Base-by-base conservation (phyloP, 2,797 vertebrate species). In the Lutjanus argentimaculatus region DNA sequence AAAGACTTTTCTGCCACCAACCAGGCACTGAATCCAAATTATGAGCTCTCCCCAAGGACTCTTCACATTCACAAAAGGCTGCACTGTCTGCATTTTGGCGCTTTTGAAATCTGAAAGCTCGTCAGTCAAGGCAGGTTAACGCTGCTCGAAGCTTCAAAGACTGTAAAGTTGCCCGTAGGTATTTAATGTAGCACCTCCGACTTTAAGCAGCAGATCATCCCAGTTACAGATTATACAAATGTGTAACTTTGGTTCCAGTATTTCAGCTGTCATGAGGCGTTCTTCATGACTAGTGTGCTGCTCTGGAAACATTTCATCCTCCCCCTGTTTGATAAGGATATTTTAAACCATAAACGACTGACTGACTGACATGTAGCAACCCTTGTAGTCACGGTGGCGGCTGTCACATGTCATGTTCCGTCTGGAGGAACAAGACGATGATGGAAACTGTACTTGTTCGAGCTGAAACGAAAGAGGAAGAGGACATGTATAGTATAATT, bases 281-380 rank as follows among this genome's bases (percentile, higher is more conserved):
- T 80, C 10, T 75, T 85, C 13, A 30, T 77, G 61, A 77, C 61
- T 19, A 15, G 55, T 69, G 22, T 71, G 52, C 43, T 77, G 55
- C 42, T 83, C 75, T 84, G 76, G 78, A 91, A 90, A 87, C 68
- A 71, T 83, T 85, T 89, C 59, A 89, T 76, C 67, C 52, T 76
- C 72, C 22, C 72, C 22, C 5, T 51, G 4, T 19, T 55, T 75
- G 51, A 76, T 52, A 70, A 55, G 36, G 52, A 79, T 80, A 75
- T 89, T 86, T 87, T 30, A 69, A 84, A 79, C 79, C 77, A 71
- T 69, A 43, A 13, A 67, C 36, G 56, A 49, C 51, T 69, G 52
- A 64, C 62, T 75, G 67, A 83, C 56, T n/a, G n/a, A 49, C 52
- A 48, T 74, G 83, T 91, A 88, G 85, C 84, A 84, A 68, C 78